Percentiles rank a stretch among this genome's conserved stretches.
These are phyloP conservation scores for Clivina fossor DNA, from an alignment of 2,888 invertebrate genomes.

Conservation along the genomic window DNA sequence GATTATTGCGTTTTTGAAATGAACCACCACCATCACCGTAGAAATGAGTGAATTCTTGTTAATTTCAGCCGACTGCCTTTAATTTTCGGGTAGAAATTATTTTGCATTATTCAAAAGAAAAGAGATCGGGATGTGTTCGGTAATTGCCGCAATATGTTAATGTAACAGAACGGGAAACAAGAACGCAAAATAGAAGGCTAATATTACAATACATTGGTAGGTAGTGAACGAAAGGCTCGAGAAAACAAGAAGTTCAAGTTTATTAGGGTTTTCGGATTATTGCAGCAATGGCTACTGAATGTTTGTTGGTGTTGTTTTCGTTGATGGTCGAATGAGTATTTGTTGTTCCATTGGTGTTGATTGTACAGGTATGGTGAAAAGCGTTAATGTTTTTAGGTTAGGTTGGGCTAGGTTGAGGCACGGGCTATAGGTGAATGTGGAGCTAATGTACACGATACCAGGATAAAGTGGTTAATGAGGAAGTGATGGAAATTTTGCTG, in stretches of 20 bases:
- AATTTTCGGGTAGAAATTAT: conserved; percentile 32
- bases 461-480: conserved; percentile 2
- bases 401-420: no score
- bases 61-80: conserved; percentile 24
- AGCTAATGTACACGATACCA: no score
- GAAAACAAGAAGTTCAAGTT: conserved; percentile 9
- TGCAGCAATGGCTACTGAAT: no score
- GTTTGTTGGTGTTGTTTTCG: no score
- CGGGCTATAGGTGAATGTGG: no score
- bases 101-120: conserved; percentile 33
- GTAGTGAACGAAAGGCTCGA: no score
- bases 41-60: conserved; percentile 30
- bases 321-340: conserved; percentile 8
- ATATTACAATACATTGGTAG: no score
- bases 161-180: conserved; percentile 15
- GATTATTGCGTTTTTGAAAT: conserved; percentile 31
- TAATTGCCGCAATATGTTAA: conserved; percentile 32
- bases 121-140: no score
- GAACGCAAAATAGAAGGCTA: no score
- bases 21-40: no score
- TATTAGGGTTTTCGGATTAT: background rate
- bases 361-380: no score
- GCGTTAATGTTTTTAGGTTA: no score
- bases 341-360: conserved; percentile 10
- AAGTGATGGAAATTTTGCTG: conserved; percentile 21